Evolutionary conservation across 2,888 invertebrate genomes (phyloP).

Genomic region (Scaptomyza parva): DNA sequence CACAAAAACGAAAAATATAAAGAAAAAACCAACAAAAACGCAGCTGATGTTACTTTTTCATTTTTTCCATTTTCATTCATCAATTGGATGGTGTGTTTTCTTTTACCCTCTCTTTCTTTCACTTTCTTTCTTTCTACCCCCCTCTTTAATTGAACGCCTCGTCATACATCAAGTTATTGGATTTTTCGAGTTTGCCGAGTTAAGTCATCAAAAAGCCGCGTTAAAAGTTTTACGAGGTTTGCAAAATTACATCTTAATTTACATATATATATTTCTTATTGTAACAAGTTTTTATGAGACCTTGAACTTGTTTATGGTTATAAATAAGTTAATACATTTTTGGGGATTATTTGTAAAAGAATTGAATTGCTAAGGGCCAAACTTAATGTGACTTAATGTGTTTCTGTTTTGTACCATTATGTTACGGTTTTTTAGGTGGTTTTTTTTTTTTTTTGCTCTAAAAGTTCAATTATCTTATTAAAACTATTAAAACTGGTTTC

Average conservation of each 20-base stretch:
- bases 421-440: not conserved
- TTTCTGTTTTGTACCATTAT: conserved; percentile 5
- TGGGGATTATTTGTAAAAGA: conserved; percentile 25
- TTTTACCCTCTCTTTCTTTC: conserved; percentile 3
- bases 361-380: conserved; percentile 20
- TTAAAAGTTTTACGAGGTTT: conserved; percentile 37
- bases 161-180: conserved; percentile 33
- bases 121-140: not conserved
- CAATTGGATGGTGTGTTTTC: conserved; percentile 47
- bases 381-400: conserved; percentile 21
- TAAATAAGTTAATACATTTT: conserved; percentile 41
- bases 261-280: not conserved
- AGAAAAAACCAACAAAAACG: no score
- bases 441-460: not conserved
- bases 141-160: conserved; percentile 28
- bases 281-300: conserved; percentile 12
- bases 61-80: conserved; percentile 62
- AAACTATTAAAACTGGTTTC: not conserved
- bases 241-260: not conserved
- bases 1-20: not conserved
- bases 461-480: conserved; percentile 10
- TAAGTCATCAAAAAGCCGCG: conserved; percentile 42
- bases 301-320: conserved; percentile 40
- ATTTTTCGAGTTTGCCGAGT: conserved; percentile 28
- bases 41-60: conserved; percentile 33